Percentiles rank a stretch among this genome's conserved stretches.
phyloP scores from a whole-genome alignment of 2,797 vertebrate species.

The Malacoctenus gilli region DNA sequence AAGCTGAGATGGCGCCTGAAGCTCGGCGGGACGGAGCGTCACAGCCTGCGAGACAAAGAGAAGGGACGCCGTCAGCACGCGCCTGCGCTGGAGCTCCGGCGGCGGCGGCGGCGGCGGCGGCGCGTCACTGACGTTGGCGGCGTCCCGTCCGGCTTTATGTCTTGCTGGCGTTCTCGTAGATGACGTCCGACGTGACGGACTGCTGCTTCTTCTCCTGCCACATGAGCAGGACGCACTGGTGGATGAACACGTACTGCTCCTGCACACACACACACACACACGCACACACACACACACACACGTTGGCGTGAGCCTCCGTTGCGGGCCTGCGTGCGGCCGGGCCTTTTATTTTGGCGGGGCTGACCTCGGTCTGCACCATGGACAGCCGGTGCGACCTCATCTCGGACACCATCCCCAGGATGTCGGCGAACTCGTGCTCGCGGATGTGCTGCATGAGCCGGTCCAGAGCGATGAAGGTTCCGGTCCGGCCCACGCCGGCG shows the following conservation, averaged over 20 bases:
- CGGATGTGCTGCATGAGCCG: constrained; percentile 93
- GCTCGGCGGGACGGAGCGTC: constrained; percentile 76
- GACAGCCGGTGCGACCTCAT: constrained; percentile 95
- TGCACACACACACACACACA: constrained; percentile 52
- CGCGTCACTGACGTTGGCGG: constrained; percentile 43
- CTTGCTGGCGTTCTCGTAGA: constrained; percentile 96
- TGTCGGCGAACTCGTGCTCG: constrained; percentile 92
- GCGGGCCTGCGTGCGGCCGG: too few species aligned
- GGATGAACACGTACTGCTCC: constrained; percentile 98
- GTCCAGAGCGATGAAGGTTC: constrained; percentile 96
- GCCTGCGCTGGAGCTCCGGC: too few species aligned
- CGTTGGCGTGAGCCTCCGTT: too few species aligned
- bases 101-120: too few species aligned
- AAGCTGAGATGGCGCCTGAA: constrained; percentile 79
- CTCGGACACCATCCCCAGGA: constrained; percentile 93
- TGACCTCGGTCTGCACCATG: constrained; percentile 97
- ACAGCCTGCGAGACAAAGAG: constrained; percentile 76
- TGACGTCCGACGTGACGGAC: constrained; percentile 90
- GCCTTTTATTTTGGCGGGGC: too few species aligned
- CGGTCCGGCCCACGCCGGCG: constrained; percentile 93
- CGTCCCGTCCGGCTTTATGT: constrained; percentile 82
- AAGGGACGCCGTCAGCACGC: too few species aligned
- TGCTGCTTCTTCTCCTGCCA: constrained; percentile 96
- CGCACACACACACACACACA: too few species aligned
- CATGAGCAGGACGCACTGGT: constrained; percentile 95